A percentile compares a stretch with the other conserved stretches of the same genome.
These are phyloP conservation scores for Cyprinodon variegatus DNA, from an alignment of 2,113 vertebrate genomes.

Conservation along the genomic window DNA sequence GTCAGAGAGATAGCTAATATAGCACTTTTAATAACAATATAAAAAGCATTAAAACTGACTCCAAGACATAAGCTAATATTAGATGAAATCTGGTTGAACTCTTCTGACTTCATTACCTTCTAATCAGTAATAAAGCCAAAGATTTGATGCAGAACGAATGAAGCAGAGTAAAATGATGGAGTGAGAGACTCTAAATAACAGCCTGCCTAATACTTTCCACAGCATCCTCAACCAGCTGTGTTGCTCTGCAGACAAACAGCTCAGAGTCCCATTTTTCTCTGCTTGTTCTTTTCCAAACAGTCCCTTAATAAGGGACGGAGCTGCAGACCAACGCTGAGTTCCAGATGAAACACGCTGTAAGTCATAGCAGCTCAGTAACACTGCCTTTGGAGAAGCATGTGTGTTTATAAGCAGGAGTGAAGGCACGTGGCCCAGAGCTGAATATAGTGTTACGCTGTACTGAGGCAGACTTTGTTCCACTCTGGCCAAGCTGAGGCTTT, in stretches of 20 bases:
- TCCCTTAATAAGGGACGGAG: conserved; percentile 57
- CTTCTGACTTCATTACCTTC: conserved; percentile 28
- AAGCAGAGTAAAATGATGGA: conserved; percentile 64
- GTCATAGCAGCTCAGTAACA: conserved; percentile 50
- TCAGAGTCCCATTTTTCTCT: conserved; percentile 50
- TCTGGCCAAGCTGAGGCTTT: conserved; percentile 57
- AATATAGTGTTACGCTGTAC: conserved; percentile 70
- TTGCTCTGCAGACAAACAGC: conserved; percentile 53
- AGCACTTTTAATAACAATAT: no score
- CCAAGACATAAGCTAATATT: not conserved
- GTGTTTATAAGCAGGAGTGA: conserved; percentile 22
- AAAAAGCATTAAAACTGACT: no score
- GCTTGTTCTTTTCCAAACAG: conserved; percentile 69
- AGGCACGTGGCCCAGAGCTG: conserved; percentile 1
- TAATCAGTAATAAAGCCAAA: conserved; percentile 53
- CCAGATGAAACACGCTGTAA: conserved; percentile 75
- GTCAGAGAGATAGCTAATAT: no score
- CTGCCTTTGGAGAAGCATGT: conserved; percentile 32
- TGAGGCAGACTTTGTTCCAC: conserved; percentile 70
- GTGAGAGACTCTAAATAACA: conserved; percentile 51
- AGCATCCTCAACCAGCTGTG: conserved; percentile 57
- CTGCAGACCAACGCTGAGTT: conserved; percentile 37
- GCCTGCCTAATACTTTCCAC: conserved; percentile 73
- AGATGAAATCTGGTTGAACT: conserved; percentile 14
- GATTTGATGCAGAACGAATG: conserved; percentile 64